A percentile compares a stretch with the other conserved stretches of the same genome.
Evolutionary conservation across 2,113 vertebrate genomes (phyloP).

Genomic region (Pogonocichla stellata): DNA sequence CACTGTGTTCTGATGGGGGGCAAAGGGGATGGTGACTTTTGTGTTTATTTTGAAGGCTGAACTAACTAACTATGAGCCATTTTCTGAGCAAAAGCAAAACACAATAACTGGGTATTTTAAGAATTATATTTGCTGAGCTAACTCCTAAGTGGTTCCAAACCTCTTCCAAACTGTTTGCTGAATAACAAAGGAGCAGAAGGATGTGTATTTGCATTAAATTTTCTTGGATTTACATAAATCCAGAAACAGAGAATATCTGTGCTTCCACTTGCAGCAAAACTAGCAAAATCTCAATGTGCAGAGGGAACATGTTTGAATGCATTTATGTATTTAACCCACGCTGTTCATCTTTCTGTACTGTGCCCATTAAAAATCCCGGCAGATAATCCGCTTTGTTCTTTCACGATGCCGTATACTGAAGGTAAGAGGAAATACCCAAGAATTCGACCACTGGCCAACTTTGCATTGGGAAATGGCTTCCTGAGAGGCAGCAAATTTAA

Average conservation of each 20-base stretch:
- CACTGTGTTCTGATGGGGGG: background rate
- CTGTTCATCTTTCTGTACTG: background rate
- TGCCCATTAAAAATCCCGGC: background rate
- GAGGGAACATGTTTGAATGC: background rate
- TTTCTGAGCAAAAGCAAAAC: conserved; percentile 4
- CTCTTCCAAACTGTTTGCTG: background rate
- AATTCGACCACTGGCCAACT: background rate
- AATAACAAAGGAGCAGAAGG: background rate
- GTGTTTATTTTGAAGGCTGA: background rate
- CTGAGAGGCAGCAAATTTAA: background rate
- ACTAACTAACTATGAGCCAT: background rate
- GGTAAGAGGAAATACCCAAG: background rate
- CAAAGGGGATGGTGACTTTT: background rate
- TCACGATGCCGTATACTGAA: background rate
- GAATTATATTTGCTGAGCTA: background rate
- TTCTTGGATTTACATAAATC: conserved; percentile 17
- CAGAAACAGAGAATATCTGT: background rate
- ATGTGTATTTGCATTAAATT: conserved; percentile 20
- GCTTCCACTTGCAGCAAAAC: background rate
- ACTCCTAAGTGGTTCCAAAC: background rate
- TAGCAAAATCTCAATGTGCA: background rate
- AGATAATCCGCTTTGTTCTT: background rate
- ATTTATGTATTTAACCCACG: background rate
- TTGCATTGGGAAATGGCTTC: background rate
- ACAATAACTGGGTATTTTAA: background rate